These are phyloP conservation scores for Epizoanthus scotinus DNA, from an alignment of 92 coral and sea anemone genomes.

Conservation along the genomic window DNA sequence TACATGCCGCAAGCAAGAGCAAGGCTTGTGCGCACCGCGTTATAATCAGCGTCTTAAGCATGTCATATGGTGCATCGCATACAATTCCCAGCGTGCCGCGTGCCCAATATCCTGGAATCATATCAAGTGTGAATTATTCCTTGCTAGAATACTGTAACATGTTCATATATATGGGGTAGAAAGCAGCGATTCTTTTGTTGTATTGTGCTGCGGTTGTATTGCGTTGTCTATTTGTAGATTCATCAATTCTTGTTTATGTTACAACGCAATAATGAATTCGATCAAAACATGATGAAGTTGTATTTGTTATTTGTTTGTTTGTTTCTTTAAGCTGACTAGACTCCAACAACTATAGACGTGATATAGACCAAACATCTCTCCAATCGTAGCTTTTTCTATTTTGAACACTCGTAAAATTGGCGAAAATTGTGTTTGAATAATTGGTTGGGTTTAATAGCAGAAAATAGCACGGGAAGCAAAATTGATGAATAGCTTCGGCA, in stretches of 20 bases:
- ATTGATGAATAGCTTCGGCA: constrained; percentile 34
- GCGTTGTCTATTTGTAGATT: not conserved
- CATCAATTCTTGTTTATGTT: constrained; percentile 7
- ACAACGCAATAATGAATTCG: constrained; percentile 10
- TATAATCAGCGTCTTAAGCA: constrained; percentile 11
- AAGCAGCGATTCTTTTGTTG: not conserved
- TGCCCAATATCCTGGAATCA: constrained; percentile 25
- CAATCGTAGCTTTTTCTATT: not conserved
- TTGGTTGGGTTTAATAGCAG: not conserved
- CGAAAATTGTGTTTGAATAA: constrained; percentile 2
- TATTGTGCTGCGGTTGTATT: not conserved
- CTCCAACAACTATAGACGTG: not conserved
- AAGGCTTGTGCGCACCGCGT: constrained; percentile 4
- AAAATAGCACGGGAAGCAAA: constrained; percentile 20
- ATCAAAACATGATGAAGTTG: constrained; percentile 10
- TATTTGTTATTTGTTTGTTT: constrained; percentile 41
- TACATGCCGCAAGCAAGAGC: constrained; percentile 30
- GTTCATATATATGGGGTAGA: not conserved
- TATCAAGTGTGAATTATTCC: constrained; percentile 20
- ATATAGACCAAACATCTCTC: not conserved
- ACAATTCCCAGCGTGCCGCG: constrained; percentile 11
- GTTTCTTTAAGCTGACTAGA: constrained; percentile 27
- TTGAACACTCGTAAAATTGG: not conserved
- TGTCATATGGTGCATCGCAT: constrained; percentile 14
- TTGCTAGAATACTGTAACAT: constrained; percentile 17